phyloP scores from a whole-genome alignment of 2,888 invertebrate genomes.

The Drosophila rubida region DNA sequence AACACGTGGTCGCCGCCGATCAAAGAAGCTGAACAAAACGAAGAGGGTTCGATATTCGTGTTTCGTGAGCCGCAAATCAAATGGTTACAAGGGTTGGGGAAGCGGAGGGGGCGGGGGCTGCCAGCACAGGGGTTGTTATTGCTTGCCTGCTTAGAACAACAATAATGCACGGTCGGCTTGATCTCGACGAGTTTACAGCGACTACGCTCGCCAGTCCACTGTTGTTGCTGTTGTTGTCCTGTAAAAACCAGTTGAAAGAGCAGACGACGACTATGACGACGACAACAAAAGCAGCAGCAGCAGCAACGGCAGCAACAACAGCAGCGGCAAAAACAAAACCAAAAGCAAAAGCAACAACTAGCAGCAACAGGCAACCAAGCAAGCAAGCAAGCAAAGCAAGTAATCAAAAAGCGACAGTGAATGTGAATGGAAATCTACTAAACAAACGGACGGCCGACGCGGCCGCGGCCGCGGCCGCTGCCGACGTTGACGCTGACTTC shows the following conservation, averaged over 20 bases:
- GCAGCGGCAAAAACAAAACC: not conserved
- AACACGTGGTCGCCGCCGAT: constrained; percentile 66
- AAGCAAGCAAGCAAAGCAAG: constrained; percentile 17
- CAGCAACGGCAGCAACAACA: constrained; percentile 1
- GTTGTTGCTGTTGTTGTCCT: constrained; percentile 63
- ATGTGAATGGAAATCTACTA: constrained; percentile 82
- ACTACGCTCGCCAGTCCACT: not conserved
- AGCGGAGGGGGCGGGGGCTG: not conserved
- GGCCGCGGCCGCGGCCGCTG: constrained; percentile 20
- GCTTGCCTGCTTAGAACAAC: not conserved
- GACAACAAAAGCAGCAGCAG: constrained; percentile 9
- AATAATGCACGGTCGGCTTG: not conserved
- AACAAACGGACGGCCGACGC: constrained; percentile 33
- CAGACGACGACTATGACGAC: constrained; percentile 26
- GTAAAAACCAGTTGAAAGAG: constrained; percentile 72
- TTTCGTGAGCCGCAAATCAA: not conserved
- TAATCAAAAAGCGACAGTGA: constrained; percentile 73
- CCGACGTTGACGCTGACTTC: constrained; percentile 3
- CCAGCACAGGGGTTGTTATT: not conserved
- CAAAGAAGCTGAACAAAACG: not conserved
- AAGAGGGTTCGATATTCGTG: not conserved
- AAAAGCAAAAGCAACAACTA: not conserved
- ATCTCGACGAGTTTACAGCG: not conserved
- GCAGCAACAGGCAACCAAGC: not conserved
- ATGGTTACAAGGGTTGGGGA: not conserved